Conservation (phyloP, 2,113 vertebrate genomes). For the Orcinus orca region DNA sequence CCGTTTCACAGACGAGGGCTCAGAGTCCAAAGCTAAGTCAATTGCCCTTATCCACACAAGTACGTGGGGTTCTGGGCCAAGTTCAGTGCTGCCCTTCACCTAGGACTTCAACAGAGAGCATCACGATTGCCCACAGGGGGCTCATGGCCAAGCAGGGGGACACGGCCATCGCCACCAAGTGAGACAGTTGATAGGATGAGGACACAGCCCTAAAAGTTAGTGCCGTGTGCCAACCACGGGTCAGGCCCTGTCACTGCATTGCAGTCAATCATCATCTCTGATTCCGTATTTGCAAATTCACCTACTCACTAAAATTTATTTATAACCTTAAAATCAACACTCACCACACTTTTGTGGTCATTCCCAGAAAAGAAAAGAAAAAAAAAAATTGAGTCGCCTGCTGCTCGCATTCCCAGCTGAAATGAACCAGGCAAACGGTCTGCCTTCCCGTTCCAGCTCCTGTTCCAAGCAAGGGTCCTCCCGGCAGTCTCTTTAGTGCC, state of each 20-base stretch:
- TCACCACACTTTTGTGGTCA: rapidly evolving
- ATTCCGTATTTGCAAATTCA: neutral
- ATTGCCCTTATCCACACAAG: neutral
- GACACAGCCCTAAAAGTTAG: neutral
- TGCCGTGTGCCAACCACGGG: rapidly evolving
- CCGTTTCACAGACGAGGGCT: neutral
- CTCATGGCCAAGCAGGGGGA: rapidly evolving
- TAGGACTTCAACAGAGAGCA: neutral
- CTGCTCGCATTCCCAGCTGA: neutral
- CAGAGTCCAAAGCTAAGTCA: neutral
- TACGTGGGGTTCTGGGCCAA: rapidly evolving
- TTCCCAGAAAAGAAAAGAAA: neutral
- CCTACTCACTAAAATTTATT: neutral
- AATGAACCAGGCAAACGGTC: rapidly evolving
- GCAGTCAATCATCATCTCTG: neutral
- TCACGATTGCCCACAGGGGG: neutral
- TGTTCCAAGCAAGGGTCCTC: rapidly evolving
- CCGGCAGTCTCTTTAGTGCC: rapidly evolving
- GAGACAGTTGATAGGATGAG: neutral
- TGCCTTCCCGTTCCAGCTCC: neutral
- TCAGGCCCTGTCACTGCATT: neutral
- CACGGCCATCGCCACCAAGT: neutral
- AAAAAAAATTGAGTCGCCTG: rapidly evolving
- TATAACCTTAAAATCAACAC: neutral
- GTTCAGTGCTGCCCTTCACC: neutral